A percentile compares a stretch with the other conserved stretches of the same genome.
Evolutionary conservation across 2,797 vertebrate genomes (phyloP).

Genomic region (Chromis chromis): DNA sequence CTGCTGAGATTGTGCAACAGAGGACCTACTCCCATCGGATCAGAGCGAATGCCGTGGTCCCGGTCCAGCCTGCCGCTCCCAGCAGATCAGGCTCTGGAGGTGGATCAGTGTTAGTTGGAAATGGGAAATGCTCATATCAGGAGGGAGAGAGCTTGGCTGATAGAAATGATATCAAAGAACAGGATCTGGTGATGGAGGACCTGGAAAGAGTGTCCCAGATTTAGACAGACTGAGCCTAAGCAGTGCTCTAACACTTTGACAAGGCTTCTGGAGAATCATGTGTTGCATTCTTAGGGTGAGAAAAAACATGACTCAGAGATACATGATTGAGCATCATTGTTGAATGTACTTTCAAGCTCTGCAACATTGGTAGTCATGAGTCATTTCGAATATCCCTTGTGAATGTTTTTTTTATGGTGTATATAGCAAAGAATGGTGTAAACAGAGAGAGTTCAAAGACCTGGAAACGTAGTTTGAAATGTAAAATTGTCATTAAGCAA

Average conservation of each 20-base stretch:
- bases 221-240: constrained; percentile 33
- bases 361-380: background rate
- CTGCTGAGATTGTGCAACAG: constrained; percentile 53
- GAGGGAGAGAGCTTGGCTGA: constrained; percentile 56
- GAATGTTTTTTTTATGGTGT: constrained; percentile 4
- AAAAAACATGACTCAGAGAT: background rate
- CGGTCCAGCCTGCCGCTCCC: constrained; percentile 55
- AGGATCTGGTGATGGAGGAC: constrained; percentile 85
- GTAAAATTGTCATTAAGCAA: too few species aligned
- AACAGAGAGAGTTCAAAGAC: background rate
- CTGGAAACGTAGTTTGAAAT: background rate
- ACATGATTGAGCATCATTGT: background rate
- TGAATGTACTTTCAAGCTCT: constrained; percentile 14
- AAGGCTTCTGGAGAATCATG: background rate
- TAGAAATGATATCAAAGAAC: constrained; percentile 70
- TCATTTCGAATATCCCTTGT: background rate
- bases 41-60: constrained; percentile 79
- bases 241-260: background rate
- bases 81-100: constrained; percentile 32
- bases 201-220: constrained; percentile 79
- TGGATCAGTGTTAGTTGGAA: constrained; percentile 36
- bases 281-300: background rate
- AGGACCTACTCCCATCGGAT: constrained; percentile 75
- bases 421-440: background rate
- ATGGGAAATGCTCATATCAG: constrained; percentile 54